Evolutionary conservation across 2,113 vertebrate genomes (phyloP).

Genomic region (Larimichthys crocea): DNA sequence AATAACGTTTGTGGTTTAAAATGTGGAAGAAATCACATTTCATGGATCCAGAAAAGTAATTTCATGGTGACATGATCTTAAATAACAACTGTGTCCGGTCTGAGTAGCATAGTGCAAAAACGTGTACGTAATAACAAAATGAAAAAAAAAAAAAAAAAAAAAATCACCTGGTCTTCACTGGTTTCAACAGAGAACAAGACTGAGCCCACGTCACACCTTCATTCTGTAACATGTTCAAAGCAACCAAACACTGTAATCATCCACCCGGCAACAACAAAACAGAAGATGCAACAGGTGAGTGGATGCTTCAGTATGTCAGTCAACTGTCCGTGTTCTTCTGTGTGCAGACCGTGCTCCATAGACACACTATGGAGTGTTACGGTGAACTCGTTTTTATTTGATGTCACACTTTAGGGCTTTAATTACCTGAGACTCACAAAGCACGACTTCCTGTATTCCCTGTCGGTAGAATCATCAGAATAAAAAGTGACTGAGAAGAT

Average conservation of each 20-base stretch:
- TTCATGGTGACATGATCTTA: constrained; percentile 59
- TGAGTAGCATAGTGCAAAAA: constrained; percentile 77
- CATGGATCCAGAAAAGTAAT: constrained; percentile 29
- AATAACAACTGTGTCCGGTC: constrained; percentile 72
- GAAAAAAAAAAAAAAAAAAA: constrained; percentile 46
- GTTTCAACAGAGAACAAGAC: neutral
- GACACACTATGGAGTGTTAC: constrained; percentile 41
- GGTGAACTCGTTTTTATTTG: constrained; percentile 42
- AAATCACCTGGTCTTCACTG: constrained; percentile 16
- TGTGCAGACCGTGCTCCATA: constrained; percentile 19
- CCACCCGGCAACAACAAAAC: constrained; percentile 1
- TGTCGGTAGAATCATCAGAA: constrained; percentile 30
- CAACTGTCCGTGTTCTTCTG: constrained; percentile 26
- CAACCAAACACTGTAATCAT: neutral
- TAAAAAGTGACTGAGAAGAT: constrained; percentile 25
- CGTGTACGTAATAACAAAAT: constrained; percentile 34
- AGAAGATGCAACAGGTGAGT: neutral
- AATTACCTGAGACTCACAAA: constrained; percentile 78
- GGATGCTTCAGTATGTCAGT: neutral
- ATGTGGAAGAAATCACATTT: constrained; percentile 34
- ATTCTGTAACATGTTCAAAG: neutral
- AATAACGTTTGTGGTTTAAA: constrained; percentile 69
- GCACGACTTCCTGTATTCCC: constrained; percentile 52
- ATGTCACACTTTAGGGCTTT: constrained; percentile 32
- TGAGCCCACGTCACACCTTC: constrained; percentile 7